Percentiles rank a stretch among this genome's conserved stretches.
Conservation (phyloP, 2,888 invertebrate genomes). For the Heteropelma amictum region DNA sequence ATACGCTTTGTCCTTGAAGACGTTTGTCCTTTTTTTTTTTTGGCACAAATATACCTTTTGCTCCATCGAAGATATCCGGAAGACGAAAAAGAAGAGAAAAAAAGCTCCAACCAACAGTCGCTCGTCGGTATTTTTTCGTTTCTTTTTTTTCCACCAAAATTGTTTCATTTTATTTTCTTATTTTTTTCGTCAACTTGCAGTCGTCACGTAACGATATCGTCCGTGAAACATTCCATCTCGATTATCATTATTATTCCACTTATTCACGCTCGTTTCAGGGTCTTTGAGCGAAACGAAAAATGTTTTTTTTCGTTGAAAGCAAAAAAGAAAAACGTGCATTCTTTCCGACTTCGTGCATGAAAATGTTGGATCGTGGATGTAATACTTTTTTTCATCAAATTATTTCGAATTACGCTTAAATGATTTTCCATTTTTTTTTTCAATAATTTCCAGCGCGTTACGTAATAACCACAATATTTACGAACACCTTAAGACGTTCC, state of each 20-base stretch:
- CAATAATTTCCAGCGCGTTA: slow-evolving; percentile 28
- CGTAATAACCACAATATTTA: slow-evolving; percentile 38
- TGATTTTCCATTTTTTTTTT: slow-evolving; percentile 22
- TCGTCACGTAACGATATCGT: neutral
- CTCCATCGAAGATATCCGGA: slow-evolving; percentile 14
- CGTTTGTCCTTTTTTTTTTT: slow-evolving; percentile 16
- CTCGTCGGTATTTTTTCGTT: too few relatives aligned
- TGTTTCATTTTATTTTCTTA: neutral
- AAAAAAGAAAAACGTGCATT: too few relatives aligned
- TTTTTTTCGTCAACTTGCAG: neutral
- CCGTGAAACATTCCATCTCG: neutral
- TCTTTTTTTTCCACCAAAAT: too few relatives aligned
- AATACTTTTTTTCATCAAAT: neutral
- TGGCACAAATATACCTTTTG: slow-evolving; percentile 40
- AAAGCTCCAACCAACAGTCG: too few relatives aligned
- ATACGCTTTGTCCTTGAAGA: slow-evolving; percentile 13
- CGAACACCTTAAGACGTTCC: neutral
- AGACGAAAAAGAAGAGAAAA: slow-evolving; percentile 15
- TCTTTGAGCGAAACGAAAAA: too few relatives aligned
- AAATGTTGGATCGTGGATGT: neutral
- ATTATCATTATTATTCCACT: slow-evolving; percentile 7
- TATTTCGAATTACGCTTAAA: slow-evolving; percentile 70
- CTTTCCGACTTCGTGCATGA: neutral
- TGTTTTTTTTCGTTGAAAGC: too few relatives aligned
- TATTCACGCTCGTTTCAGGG: too few relatives aligned